Percentiles rank a stretch among this genome's conserved stretches.
Conservation (phyloP, 1,140 invertebrate species). For the Ceratina calcarata region DNA sequence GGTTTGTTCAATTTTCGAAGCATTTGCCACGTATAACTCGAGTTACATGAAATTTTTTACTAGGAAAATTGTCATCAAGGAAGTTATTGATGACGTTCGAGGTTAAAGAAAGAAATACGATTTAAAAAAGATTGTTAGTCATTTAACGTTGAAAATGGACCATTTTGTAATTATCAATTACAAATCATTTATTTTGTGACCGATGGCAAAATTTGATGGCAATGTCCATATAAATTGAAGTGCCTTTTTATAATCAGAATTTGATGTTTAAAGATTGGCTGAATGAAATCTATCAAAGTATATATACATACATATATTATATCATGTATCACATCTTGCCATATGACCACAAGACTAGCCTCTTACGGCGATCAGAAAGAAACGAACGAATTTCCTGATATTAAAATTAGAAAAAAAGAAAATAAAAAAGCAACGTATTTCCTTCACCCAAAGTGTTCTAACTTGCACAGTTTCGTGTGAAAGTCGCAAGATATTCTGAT, state of each 20-base stretch:
- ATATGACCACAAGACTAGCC: no score
- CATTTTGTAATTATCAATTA: neutral
- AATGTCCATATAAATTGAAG: no score
- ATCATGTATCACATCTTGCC: no score
- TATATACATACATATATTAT: no score
- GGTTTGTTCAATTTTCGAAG: neutral
- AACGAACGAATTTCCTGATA: neutral
- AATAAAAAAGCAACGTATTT: neutral
- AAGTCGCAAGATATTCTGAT: conserved; percentile 3
- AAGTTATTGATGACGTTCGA: neutral
- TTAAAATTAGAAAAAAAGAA: neutral
- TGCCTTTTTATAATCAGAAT: no score
- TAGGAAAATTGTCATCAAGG: neutral
- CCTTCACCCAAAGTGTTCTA: conserved; percentile 15
- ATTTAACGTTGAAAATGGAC: neutral
- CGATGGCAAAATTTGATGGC: no score
- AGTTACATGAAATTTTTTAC: neutral
- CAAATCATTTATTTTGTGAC: no score
- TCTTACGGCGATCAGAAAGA: no score
- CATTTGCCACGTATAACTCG: neutral
- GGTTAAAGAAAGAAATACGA: neutral
- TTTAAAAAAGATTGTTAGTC: neutral
- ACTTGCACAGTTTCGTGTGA: conserved; percentile 7
- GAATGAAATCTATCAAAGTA: no score
- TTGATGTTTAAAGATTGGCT: no score